These are phyloP conservation scores for Drosophila triauraria DNA, from an alignment of 1,140 invertebrate genomes.

Conservation along the genomic window DNA sequence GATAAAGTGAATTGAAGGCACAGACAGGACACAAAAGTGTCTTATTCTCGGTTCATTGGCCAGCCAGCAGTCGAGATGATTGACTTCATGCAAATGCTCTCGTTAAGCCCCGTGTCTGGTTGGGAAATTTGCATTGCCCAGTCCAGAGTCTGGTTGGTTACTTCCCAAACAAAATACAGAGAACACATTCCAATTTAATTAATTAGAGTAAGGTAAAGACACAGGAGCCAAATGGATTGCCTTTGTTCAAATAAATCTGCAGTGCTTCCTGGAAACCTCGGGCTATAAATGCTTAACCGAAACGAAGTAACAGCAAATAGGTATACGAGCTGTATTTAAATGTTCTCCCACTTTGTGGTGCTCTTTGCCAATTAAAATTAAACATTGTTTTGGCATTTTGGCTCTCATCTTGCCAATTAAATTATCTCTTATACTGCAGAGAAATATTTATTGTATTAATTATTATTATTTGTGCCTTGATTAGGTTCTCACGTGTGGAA, in stretches of 20 bases:
- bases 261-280: neutral
- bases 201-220: slow-evolving; percentile 33
- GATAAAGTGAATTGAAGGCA: slow-evolving; percentile 12
- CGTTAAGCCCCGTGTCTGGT: slow-evolving; percentile 40
- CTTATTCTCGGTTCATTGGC: slow-evolving; percentile 40
- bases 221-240: slow-evolving; percentile 2
- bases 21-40: slow-evolving; percentile 28
- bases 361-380: slow-evolving; percentile 50
- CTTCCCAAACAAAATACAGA: slow-evolving; percentile 12
- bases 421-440: neutral
- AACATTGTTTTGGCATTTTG: slow-evolving; percentile 18
- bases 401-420: neutral
- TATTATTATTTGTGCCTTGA: neutral
- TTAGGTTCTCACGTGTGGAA: neutral
- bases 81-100: slow-evolving; percentile 45
- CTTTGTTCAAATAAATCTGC: slow-evolving; percentile 25
- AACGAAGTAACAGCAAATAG: slow-evolving; percentile 49
- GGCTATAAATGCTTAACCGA: slow-evolving; percentile 50
- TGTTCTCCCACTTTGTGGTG: slow-evolving; percentile 15
- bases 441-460: neutral
- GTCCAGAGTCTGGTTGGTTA: neutral
- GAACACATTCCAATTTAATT: slow-evolving; percentile 42
- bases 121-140: slow-evolving; percentile 32
- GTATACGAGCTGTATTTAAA: neutral
- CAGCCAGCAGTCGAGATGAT: slow-evolving; percentile 29